phyloP scores from a whole-genome alignment of 1,140 invertebrate species.

The Carcinoscorpius rotundicauda region DNA sequence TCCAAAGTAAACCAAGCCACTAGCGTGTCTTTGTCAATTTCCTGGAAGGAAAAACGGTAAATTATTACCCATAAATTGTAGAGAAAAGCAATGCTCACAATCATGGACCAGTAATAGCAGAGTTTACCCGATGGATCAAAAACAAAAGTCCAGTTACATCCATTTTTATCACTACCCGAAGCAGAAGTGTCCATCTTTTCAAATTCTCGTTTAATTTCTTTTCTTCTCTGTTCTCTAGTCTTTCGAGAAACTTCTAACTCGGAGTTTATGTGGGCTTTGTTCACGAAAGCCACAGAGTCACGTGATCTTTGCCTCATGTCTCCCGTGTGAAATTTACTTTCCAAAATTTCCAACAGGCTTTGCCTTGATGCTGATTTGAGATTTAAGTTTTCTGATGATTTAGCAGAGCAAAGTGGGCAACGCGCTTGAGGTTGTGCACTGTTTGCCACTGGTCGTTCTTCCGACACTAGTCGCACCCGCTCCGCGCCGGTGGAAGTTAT shows the following conservation, averaged over 20 bases:
- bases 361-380: slow-evolving; percentile 42
- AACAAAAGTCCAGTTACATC: slow-evolving; percentile 72
- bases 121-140: slow-evolving; percentile 55
- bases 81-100: slow-evolving; percentile 92
- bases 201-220: slow-evolving; percentile 52
- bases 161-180: slow-evolving; percentile 22
- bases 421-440: slow-evolving; percentile 13
- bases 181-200: slow-evolving; percentile 32
- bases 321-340: slow-evolving; percentile 44
- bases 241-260: slow-evolving; percentile 22
- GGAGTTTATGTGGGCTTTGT: slow-evolving; percentile 39
- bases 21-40: slow-evolving; percentile 55
- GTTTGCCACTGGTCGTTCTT: slow-evolving; percentile 8
- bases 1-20: slow-evolving; percentile 92
- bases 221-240: slow-evolving; percentile 33
- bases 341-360: slow-evolving; percentile 50
- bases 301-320: slow-evolving; percentile 24
- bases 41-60: slow-evolving; percentile 95
- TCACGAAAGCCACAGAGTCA: slow-evolving; percentile 36
- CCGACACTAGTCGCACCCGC: slow-evolving; percentile 9
- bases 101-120: slow-evolving; percentile 93
- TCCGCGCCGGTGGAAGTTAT: slow-evolving; percentile 37
- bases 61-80: slow-evolving; percentile 99
- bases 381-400: slow-evolving; percentile 16
- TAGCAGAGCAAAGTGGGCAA: slow-evolving; percentile 16